These are phyloP conservation scores for Hirtodrosophila histrioides DNA, from an alignment of 2,888 invertebrate genomes.

Conservation along the genomic window DNA sequence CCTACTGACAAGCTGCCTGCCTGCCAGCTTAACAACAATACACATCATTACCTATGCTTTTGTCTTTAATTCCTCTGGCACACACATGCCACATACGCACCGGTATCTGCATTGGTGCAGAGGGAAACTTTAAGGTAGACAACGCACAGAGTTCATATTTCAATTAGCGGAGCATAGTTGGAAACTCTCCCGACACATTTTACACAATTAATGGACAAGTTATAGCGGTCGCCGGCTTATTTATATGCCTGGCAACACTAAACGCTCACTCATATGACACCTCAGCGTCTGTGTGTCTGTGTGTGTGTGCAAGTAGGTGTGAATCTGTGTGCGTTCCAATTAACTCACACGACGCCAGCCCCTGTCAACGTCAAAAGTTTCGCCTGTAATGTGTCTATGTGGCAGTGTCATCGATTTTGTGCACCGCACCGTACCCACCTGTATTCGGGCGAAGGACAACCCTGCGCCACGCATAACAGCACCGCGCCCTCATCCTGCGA, in stretches of 20 bases:
- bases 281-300: conserved; percentile 3
- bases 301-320: conserved; percentile 23
- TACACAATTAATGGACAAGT: conserved; percentile 53
- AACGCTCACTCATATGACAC: conserved; percentile 44
- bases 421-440: conserved; percentile 87
- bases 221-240: conserved; percentile 44
- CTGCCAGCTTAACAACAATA: conserved; percentile 45
- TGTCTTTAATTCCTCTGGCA: conserved; percentile 45
- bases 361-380: conserved; percentile 76
- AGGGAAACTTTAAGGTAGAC: conserved; percentile 50
- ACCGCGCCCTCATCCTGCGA: conserved; percentile 91
- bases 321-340: conserved; percentile 63
- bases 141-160: conserved; percentile 50
- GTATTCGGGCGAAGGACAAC: conserved; percentile 91
- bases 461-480: conserved; percentile 91
- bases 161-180: conserved; percentile 56
- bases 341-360: conserved; percentile 46
- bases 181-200: conserved; percentile 54
- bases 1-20: conserved; percentile 25
- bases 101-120: conserved; percentile 10
- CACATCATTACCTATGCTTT: conserved; percentile 62
- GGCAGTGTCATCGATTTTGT: conserved; percentile 66
- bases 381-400: conserved; percentile 41
- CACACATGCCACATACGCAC: conserved; percentile 52
- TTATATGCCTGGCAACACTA: conserved; percentile 61